Base-by-base conservation (phyloP, 1,140 invertebrate genomes). In the Meloidogyne floridensis region DNA sequence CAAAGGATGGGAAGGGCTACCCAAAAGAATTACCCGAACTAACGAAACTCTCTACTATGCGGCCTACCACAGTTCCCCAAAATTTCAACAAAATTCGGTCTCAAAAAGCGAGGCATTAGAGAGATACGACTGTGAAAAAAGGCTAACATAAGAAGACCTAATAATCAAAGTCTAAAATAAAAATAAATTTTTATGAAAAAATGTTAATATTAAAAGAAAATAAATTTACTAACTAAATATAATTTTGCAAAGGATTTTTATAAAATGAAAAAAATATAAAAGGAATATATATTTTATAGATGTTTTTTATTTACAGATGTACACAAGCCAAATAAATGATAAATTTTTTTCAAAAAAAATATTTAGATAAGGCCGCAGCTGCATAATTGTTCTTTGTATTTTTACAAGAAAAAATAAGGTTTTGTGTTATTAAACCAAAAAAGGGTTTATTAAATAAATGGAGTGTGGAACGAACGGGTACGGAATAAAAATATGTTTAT, bases 221-320 rank as follows among this genome's bases (percentile, higher is more conserved):
- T 47, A 47, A 47, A 47, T 47, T 47, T 59, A 47, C 13, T 32
- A 73, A 73, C 2, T 42, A 42, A 73, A 73, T 73, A 32, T 65
- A n/a, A n/a, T 73, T 42, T 43, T 5, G 7, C 5, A 73, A 20
- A 15, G n/a, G 11, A 42, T 51, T 15, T 59, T 59, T 59, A 59
- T 15, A 15, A 59, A 59, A 15, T 15, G 15, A 15, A 3, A 15
- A 59, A 15, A 15, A 5, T n/a, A 65, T n/a, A n/a, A n/a, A 65
- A 65, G 32, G 32, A 32, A 65, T 6, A 65, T 65, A n/a, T 1
- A n/a, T 7, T n/a, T n/a, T n/a, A 18, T 65, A 65, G 59, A 5
- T 65, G 59, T 65, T 65, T 65, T 65, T 65, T 65, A 65, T 65
- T 65, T 13, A n/a, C 59, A 65, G 59, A 65, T 65, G 59, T 65